These are phyloP conservation scores for Yponomeuta sedellus DNA, from an alignment of 2,888 invertebrate species.

Conservation along the genomic window DNA sequence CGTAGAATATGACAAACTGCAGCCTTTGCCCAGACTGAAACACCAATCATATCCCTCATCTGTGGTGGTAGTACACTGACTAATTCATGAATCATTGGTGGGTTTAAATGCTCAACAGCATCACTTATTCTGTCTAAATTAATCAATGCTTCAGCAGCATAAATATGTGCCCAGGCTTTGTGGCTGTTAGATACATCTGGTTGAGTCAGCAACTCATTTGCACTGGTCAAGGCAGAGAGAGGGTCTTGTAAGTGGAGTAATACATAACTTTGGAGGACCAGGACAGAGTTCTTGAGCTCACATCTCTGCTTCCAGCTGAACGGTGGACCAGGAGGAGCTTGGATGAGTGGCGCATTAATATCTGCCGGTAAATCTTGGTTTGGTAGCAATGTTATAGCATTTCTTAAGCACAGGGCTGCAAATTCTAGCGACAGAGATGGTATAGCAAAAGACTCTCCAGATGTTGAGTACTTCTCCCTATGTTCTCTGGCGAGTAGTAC, in stretches of 20 bases:
- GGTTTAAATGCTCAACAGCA: slow-evolving; percentile 89
- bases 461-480: slow-evolving; percentile 58
- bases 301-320: slow-evolving; percentile 78
- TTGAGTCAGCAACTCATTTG: slow-evolving; percentile 83
- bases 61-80: slow-evolving; percentile 61
- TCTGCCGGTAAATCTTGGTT: slow-evolving; percentile 65
- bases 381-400: slow-evolving; percentile 85
- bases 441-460: slow-evolving; percentile 87
- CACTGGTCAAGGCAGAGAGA: slow-evolving; percentile 85
- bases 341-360: slow-evolving; percentile 45
- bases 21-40: slow-evolving; percentile 72
- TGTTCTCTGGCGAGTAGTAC: slow-evolving; percentile 55
- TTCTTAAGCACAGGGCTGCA: slow-evolving; percentile 90
- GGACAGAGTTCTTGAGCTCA: slow-evolving; percentile 79
- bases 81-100: slow-evolving; percentile 79
- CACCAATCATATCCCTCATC: slow-evolving; percentile 65
- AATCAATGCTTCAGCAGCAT: slow-evolving; percentile 92
- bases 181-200: slow-evolving; percentile 73
- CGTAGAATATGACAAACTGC: slow-evolving; percentile 67
- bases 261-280: slow-evolving; percentile 90
- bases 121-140: slow-evolving; percentile 88
- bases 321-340: slow-evolving; percentile 79
- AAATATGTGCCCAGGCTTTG: slow-evolving; percentile 90
- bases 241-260: slow-evolving; percentile 90
- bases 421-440: slow-evolving; percentile 93